phyloP scores from a whole-genome alignment of 2,113 vertebrate genomes.

The Amblyopsis rosae region DNA sequence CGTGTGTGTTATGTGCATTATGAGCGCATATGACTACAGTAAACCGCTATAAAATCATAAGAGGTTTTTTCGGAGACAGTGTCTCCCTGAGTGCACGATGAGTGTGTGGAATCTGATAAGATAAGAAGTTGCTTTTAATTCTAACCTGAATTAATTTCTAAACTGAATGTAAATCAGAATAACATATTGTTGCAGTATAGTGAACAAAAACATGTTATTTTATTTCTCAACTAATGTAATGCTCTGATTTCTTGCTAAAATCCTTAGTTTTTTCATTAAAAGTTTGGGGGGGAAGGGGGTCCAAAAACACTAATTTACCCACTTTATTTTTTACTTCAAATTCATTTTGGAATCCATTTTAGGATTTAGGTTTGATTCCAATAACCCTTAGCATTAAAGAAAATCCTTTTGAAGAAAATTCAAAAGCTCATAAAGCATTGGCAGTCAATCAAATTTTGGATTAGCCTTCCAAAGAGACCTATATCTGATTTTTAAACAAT shows the following conservation, averaged over 20 bases:
- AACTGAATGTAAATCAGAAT: no score
- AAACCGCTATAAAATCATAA: neutral
- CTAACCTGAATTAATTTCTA: no score
- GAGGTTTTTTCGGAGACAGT: no score
- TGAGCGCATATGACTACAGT: neutral
- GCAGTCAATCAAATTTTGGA: no score
- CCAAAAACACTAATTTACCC: neutral
- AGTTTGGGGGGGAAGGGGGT: neutral
- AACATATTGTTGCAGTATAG: no score
- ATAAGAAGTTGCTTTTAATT: no score
- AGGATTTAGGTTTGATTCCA: neutral
- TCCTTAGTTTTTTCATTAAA: neutral
- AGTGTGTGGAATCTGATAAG: no score
- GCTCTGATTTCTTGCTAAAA: neutral
- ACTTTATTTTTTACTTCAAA: neutral
- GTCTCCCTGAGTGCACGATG: no score
- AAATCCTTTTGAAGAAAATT: neutral
- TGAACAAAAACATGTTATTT: no score
- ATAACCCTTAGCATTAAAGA: neutral
- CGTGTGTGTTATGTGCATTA: neutral
- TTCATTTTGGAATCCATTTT: constrained; percentile 3
- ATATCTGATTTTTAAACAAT: no score
- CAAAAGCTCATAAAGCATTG: neutral
- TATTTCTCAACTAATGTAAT: neutral
- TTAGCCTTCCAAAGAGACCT: no score